Conservation (phyloP, 1,140 invertebrate genomes). For the Bombus confusus region DNA sequence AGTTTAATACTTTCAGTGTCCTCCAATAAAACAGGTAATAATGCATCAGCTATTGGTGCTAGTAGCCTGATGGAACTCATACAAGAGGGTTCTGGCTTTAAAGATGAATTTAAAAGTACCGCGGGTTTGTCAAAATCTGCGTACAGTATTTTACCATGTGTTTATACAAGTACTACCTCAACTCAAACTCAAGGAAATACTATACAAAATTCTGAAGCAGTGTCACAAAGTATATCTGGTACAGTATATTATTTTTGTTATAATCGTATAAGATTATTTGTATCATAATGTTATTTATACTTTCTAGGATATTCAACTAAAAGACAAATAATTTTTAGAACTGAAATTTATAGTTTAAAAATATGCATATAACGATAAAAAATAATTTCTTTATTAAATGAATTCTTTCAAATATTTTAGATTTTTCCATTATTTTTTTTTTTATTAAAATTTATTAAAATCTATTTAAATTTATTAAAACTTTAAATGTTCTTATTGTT, state of each 20-base stretch:
- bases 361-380: background rate
- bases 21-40: slow-evolving; percentile 82
- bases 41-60: slow-evolving; percentile 76
- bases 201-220: slow-evolving; percentile 74
- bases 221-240: slow-evolving; percentile 75
- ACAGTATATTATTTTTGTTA: slow-evolving; percentile 14
- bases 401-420: background rate
- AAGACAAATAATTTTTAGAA: background rate
- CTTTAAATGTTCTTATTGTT: background rate
- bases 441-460: no score
- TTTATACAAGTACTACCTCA: slow-evolving; percentile 87
- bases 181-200: slow-evolving; percentile 85
- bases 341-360: slow-evolving; percentile 14
- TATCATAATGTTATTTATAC: background rate
- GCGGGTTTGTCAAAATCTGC: slow-evolving; percentile 87
- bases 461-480: background rate
- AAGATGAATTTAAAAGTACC: slow-evolving; percentile 89
- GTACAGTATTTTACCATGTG: slow-evolving; percentile 88
- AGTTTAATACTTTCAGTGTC: slow-evolving; percentile 81
- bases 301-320: background rate
- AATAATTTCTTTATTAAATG: background rate
- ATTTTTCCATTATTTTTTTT: background rate
- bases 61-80: slow-evolving; percentile 88
- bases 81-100: slow-evolving; percentile 90
- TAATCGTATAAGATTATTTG: background rate